phyloP scores from a whole-genome alignment of 2,113 vertebrate species.

The Tichodroma muraria region DNA sequence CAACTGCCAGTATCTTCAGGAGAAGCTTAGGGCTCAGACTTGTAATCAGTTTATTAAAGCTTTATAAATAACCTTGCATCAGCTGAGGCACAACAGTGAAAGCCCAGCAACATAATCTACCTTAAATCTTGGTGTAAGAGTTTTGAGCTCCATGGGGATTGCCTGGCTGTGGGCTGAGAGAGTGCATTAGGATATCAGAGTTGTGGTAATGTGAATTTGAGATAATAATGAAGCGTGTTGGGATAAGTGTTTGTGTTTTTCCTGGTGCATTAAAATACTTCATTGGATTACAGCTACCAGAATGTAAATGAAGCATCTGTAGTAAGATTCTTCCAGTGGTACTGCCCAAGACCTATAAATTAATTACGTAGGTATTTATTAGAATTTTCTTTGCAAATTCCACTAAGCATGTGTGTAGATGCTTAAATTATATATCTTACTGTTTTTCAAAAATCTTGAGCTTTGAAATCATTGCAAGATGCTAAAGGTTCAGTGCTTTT shows the following conservation, averaged over 20 bases:
- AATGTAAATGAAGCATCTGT: neutral
- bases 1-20: neutral
- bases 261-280: neutral
- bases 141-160: neutral
- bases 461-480: neutral
- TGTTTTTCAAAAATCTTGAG: neutral
- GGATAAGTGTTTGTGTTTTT: neutral
- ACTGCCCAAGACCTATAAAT: neutral
- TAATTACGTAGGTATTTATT: neutral
- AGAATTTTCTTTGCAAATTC: neutral
- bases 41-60: conserved; percentile 25
- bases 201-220: neutral
- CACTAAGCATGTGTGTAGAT: neutral
- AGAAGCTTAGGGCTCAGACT: neutral
- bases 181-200: neutral
- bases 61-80: neutral
- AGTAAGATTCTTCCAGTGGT: neutral
- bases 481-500: neutral
- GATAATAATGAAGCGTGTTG: neutral
- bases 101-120: neutral
- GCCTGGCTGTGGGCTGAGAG: neutral
- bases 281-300: neutral
- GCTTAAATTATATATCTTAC: neutral
- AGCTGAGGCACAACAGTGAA: neutral
- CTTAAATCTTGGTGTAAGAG: neutral